Conservation (phyloP, 1,140 invertebrate genomes). For the Drosophila nigrodunni region DNA sequence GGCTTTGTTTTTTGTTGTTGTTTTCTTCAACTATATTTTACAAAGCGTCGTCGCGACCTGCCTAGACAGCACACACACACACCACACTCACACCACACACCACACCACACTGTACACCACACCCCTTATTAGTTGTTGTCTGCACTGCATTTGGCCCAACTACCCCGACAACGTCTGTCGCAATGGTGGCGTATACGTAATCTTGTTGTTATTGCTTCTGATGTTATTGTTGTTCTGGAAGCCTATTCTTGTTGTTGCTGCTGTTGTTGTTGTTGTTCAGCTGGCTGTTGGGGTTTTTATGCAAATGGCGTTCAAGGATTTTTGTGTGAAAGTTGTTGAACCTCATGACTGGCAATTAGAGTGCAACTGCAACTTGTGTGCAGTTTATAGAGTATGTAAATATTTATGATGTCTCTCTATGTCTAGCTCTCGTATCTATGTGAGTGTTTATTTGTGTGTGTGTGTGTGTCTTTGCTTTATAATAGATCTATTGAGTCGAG, state of each 20-base stretch:
- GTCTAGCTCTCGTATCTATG: not conserved
- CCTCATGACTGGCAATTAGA: constrained; percentile 78
- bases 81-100: not conserved
- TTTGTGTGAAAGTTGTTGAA: constrained; percentile 84
- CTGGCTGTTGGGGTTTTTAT: constrained; percentile 62
- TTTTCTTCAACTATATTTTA: constrained; percentile 53
- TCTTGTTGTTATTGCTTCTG: constrained; percentile 56
- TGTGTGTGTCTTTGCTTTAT: not conserved
- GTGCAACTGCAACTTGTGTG: constrained; percentile 59
- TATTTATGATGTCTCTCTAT: constrained; percentile 29
- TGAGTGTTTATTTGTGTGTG: not conserved
- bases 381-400: constrained; percentile 43
- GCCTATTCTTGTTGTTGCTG: constrained; percentile 13
- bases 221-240: constrained; percentile 35
- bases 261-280: constrained; percentile 48
- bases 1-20: constrained; percentile 32
- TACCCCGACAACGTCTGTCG: constrained; percentile 50
- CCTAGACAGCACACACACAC: constrained; percentile 20
- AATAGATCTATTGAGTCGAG: constrained; percentile 18
- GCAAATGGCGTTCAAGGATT: constrained; percentile 84
- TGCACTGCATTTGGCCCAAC: constrained; percentile 7
- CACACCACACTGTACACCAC: not conserved
- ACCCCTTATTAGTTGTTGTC: constrained; percentile 8
- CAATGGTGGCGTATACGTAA: constrained; percentile 79
- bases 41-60: constrained; percentile 36